Percentiles rank a stretch among this genome's conserved stretches.
Evolutionary conservation across 1,140 invertebrate genomes (phyloP).

Genomic region (Dendroctonus ponderosae): DNA sequence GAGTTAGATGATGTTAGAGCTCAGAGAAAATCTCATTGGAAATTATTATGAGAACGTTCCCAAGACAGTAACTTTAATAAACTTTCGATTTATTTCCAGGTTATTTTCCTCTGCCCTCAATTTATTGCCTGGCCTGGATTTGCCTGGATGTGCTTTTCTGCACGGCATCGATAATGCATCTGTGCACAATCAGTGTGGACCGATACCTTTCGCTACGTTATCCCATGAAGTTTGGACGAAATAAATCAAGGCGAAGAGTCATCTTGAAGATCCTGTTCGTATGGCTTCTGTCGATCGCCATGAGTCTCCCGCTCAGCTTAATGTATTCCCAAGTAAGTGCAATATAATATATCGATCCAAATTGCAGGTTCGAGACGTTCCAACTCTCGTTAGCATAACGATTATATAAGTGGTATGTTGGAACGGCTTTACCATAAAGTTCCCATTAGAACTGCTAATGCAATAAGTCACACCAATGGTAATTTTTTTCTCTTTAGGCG

Average conservation of each 20-base stretch:
- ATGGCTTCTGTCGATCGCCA: conserved; percentile 84
- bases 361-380: too few species aligned
- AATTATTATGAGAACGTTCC: too few species aligned
- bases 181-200: conserved; percentile 94
- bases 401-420: too few species aligned
- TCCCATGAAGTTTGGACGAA: conserved; percentile 85
- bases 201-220: conserved; percentile 81
- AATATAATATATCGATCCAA: not conserved
- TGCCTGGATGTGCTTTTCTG: conserved; percentile 92
- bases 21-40: too few species aligned
- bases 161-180: conserved; percentile 93
- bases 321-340: conserved; percentile 79
- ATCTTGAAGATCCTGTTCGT: conserved; percentile 87
- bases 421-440: too few species aligned
- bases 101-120: conserved; percentile 76
- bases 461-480: too few species aligned
- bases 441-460: too few species aligned
- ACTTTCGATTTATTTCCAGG: conserved; percentile 58
- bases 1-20: too few species aligned
- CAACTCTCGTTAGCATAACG: too few species aligned
- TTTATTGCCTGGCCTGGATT: conserved; percentile 84
- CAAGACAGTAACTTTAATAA: too few species aligned
- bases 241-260: conserved; percentile 84
- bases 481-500: too few species aligned
- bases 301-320: conserved; percentile 82